A percentile compares a stretch with the other conserved stretches of the same genome.
Conservation (phyloP, 2,113 vertebrate genomes). For the Passer montanus region DNA sequence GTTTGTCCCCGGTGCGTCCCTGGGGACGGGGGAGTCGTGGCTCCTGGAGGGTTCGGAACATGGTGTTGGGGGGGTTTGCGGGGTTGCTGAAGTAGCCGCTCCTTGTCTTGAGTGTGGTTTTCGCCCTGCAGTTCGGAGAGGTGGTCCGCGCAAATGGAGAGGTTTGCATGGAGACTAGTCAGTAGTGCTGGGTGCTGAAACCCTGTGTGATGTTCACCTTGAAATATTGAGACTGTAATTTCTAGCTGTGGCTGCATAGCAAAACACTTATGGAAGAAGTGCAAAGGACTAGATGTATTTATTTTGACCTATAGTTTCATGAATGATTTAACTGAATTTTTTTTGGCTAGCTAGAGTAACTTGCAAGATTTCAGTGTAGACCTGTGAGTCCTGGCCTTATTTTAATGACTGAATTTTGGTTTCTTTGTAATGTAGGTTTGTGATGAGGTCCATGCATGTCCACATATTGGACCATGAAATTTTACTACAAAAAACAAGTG, state of each 20-base stretch:
- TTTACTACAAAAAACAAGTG: neutral
- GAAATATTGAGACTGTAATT: neutral
- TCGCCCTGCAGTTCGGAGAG: neutral
- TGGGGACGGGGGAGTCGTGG: neutral
- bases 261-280: neutral
- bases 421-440: neutral
- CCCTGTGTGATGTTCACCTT: neutral
- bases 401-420: neutral
- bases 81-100: neutral
- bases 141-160: neutral
- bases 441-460: fast-evolving
- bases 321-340: neutral
- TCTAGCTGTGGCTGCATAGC: neutral
- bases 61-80: fast-evolving
- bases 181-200: neutral
- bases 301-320: neutral
- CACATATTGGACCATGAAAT: neutral
- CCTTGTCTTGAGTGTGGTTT: neutral
- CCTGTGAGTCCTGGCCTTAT: neutral
- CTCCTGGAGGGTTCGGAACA: fast-evolving
- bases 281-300: neutral
- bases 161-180: neutral
- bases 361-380: neutral
- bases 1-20: neutral
- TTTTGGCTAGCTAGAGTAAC: neutral